These are phyloP conservation scores for Murina feae DNA, from an alignment of 2,113 vertebrate genomes.

Conservation along the genomic window DNA sequence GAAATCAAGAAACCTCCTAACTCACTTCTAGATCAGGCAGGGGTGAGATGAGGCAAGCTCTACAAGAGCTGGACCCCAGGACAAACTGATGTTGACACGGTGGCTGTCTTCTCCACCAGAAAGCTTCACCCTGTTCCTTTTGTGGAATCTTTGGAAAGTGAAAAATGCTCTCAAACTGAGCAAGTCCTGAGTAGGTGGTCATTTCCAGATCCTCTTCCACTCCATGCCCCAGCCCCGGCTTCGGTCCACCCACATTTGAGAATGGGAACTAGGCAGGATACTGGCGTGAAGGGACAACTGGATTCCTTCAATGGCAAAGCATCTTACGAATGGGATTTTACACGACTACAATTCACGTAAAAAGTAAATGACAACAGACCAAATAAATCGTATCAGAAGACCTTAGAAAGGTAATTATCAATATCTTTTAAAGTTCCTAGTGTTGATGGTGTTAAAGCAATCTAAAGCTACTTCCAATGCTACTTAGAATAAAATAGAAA, in stretches of 20 bases:
- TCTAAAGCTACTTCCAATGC: background rate
- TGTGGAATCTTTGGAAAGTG: background rate
- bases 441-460: background rate
- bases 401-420: background rate
- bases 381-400: background rate
- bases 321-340: background rate
- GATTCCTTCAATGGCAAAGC: background rate
- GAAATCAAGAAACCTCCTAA: constrained; percentile 21
- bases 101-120: background rate
- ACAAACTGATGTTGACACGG: background rate
- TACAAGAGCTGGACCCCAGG: background rate
- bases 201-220: background rate
- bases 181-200: background rate
- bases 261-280: background rate
- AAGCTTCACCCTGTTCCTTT: background rate
- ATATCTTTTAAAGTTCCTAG: background rate
- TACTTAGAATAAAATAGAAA: background rate
- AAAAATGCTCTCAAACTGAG: background rate
- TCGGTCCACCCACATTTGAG: background rate
- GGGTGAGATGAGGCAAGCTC: background rate
- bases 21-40: background rate
- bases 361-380: background rate
- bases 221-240: background rate
- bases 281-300: background rate
- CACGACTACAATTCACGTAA: background rate